Percentiles rank a stretch among this genome's conserved stretches.
Conservation (phyloP, 2,797 vertebrate genomes). For the Bovichtus diacanthus region DNA sequence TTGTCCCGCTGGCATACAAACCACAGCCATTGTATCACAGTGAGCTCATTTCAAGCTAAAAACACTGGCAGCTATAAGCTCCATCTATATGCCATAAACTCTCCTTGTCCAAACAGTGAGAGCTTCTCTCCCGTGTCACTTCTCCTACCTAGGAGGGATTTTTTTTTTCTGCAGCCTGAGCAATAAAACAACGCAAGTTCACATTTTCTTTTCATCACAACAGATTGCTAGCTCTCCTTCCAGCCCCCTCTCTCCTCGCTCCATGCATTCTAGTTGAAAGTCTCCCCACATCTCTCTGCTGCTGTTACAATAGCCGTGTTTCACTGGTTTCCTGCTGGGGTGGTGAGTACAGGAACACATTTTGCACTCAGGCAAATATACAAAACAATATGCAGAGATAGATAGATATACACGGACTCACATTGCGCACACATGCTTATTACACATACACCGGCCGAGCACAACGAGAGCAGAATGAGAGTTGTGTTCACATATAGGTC, state of each 20-base stretch:
- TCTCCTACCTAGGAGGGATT: constrained; percentile 50
- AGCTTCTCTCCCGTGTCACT: constrained; percentile 55
- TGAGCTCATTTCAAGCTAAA: constrained; percentile 60
- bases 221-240: constrained; percentile 53
- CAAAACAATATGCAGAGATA: constrained; percentile 20
- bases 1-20: constrained; percentile 64
- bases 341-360: constrained; percentile 32
- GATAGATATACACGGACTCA: neutral
- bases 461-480: constrained; percentile 36
- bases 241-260: constrained; percentile 21
- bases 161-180: constrained; percentile 48
- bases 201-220: constrained; percentile 64
- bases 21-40: constrained; percentile 52
- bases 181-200: constrained; percentile 60
- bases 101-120: constrained; percentile 51
- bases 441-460: constrained; percentile 19
- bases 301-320: constrained; percentile 46
- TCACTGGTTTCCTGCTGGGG: constrained; percentile 45
- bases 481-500: constrained; percentile 51
- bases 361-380: constrained; percentile 38
- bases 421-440: neutral
- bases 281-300: constrained; percentile 38
- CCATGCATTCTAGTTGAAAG: constrained; percentile 48
- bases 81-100: constrained; percentile 54
- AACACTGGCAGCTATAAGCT: constrained; percentile 51